Conservation (phyloP, 2,113 vertebrate genomes). For the Capra hircus region DNA sequence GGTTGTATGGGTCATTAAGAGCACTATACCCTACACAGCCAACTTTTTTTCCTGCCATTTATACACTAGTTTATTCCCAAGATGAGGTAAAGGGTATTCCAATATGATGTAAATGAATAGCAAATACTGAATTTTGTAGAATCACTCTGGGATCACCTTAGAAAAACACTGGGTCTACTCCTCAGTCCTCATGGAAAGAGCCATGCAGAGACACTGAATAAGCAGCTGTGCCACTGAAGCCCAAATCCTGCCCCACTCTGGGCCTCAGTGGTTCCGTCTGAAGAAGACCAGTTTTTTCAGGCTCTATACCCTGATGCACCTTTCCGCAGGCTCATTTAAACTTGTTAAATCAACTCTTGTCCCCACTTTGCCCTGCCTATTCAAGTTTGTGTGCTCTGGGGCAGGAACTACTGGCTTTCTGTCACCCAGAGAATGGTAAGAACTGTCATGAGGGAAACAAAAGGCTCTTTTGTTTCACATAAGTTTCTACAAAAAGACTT, state of each 20-base stretch:
- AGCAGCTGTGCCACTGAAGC: too few species aligned
- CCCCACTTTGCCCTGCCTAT: background rate
- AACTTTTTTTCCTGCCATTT: background rate
- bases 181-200: background rate
- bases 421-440: background rate
- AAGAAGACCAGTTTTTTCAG: background rate
- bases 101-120: background rate
- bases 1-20: background rate
- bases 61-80: background rate
- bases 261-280: background rate
- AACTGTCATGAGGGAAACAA: too few species aligned
- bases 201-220: background rate
- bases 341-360: rapidly evolving
- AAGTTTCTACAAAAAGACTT: background rate
- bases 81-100: background rate
- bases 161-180: background rate
- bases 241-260: background rate
- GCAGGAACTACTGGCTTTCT: too few species aligned
- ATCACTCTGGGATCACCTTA: background rate
- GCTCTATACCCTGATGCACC: background rate
- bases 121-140: background rate
- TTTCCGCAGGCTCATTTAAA: background rate
- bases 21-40: background rate
- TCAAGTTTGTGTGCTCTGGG: background rate
- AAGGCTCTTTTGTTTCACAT: background rate